phyloP scores from a whole-genome alignment of 2,113 vertebrate species.

The Pygoscelis adeliae region DNA sequence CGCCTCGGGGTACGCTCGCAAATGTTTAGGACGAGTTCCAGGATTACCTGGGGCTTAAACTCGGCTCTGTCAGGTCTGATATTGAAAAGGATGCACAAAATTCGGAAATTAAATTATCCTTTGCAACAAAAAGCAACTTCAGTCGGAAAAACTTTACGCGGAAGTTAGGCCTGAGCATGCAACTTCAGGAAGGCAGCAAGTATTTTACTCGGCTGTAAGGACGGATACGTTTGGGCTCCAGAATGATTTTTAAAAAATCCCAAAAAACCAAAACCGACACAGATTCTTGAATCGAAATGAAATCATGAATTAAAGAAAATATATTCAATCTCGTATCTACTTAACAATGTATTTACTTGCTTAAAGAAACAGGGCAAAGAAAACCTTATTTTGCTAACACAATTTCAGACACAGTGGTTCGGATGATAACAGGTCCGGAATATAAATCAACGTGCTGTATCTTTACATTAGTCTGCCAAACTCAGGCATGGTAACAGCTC shows the following conservation, averaged over 20 bases:
- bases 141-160: neutral
- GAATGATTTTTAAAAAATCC: neutral
- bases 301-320: neutral
- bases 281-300: neutral
- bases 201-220: neutral
- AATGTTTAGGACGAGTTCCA: neutral
- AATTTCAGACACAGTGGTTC: neutral
- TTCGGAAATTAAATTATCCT: neutral
- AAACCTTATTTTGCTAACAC: neutral
- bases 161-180: neutral
- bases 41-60: neutral
- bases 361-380: neutral
- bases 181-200: neutral
- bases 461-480: neutral
- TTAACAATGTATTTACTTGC: neutral
- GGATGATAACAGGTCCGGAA: neutral
- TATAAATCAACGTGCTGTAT: neutral
- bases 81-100: neutral
- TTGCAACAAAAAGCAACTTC: neutral
- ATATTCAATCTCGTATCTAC: neutral
- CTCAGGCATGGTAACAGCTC: neutral
- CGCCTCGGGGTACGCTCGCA: accelerated
- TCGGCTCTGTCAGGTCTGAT: neutral
- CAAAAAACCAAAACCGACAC: neutral
- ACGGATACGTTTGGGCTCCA: accelerated